Conservation (phyloP, 2,113 vertebrate species). For the Lethenteron camtschaticum region DNA sequence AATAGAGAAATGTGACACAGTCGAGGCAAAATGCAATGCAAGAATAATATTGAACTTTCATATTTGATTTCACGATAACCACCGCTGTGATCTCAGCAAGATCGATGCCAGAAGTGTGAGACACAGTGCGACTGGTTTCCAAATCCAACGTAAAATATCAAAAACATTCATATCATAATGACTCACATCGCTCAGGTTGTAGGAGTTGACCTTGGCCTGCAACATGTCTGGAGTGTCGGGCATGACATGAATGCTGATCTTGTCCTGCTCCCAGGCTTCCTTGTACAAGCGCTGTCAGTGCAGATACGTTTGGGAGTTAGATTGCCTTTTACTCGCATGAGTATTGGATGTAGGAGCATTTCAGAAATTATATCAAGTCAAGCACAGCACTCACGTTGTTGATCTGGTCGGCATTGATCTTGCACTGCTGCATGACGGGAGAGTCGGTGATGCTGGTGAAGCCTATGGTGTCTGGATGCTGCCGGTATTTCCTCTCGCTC, state of each 20-base stretch:
- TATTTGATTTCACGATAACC: too few species aligned
- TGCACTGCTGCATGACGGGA: constrained; percentile 53
- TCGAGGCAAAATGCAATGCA: too few species aligned
- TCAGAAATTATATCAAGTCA: neutral
- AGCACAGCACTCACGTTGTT: constrained; percentile 36
- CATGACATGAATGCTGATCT: constrained; percentile 33
- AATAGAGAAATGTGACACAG: too few species aligned
- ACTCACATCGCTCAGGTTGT: constrained; percentile 29
- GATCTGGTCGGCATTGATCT: constrained; percentile 47
- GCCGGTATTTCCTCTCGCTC: constrained; percentile 21
- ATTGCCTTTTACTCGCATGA: too few species aligned
- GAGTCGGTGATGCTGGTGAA: constrained; percentile 62
- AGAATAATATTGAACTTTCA: too few species aligned
- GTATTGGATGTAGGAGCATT: too few species aligned
- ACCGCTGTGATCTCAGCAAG: too few species aligned
- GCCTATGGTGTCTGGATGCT: constrained; percentile 36
- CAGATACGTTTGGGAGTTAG: constrained; percentile 7
- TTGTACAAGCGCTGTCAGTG: constrained; percentile 25
- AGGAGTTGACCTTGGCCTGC: constrained; percentile 24
- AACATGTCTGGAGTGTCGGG: constrained; percentile 38
- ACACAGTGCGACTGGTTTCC: too few species aligned
- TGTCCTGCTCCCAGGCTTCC: constrained; percentile 48
- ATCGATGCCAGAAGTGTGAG: too few species aligned
- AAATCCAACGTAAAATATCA: too few species aligned
- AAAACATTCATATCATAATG: too few species aligned